phyloP scores from a whole-genome alignment of 2,113 vertebrate species.

The Eonycteris spelaea region DNA sequence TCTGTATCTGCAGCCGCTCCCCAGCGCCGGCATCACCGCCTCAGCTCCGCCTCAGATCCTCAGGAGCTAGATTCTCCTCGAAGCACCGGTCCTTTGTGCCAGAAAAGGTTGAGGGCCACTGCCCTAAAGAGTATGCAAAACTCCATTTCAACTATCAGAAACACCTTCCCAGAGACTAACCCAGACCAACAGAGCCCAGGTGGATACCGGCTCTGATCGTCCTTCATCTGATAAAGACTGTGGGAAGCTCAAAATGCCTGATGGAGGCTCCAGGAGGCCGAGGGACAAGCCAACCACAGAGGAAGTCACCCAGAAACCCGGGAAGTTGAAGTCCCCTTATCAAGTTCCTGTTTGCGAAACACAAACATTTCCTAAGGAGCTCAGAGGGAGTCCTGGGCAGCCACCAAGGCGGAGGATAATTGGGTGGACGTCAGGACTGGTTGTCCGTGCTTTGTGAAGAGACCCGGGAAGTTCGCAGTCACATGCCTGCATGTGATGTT shows the following conservation, averaged over 20 bases:
- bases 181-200: not conserved
- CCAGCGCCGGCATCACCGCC: too few relatives aligned
- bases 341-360: not conserved
- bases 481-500: rapidly evolving
- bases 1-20: too few relatives aligned
- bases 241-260: not conserved
- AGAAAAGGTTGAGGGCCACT: too few relatives aligned
- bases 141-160: not conserved
- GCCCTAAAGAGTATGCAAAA: not conserved
- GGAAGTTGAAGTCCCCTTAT: not conserved
- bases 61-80: too few relatives aligned
- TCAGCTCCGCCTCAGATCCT: too few relatives aligned
- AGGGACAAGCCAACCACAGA: not conserved
- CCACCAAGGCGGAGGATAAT: rapidly evolving
- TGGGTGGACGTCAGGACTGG: not conserved
- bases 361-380: not conserved
- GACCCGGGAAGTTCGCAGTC: rapidly evolving
- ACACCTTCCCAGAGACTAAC: not conserved
- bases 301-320: not conserved
- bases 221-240: not conserved
- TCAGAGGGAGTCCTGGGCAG: not conserved
- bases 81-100: too few relatives aligned
- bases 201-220: not conserved
- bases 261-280: not conserved
- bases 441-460: not conserved